phyloP scores from a whole-genome alignment of 2,888 invertebrate genomes.

The Lasioglossum figueresi region DNA sequence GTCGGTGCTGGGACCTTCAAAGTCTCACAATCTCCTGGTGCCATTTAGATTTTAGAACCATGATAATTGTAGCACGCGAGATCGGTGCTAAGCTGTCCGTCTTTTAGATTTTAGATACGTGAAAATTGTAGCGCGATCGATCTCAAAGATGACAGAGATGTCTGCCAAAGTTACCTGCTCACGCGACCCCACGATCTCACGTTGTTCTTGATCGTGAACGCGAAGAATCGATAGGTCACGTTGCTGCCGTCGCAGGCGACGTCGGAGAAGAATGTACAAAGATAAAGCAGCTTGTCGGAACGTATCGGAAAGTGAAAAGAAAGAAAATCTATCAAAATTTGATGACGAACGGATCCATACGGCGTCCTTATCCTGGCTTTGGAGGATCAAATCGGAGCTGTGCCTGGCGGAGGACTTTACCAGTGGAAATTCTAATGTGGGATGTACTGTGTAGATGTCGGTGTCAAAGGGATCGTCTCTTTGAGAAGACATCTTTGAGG shows the following conservation, averaged over 20 bases:
- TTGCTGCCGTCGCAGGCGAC: slow-evolving; percentile 10
- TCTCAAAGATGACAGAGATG: neutral
- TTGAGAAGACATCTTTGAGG: neutral
- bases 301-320: neutral
- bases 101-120: neutral
- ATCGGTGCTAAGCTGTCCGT: too few relatives aligned
- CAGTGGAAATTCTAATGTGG: neutral
- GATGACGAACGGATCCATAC: slow-evolving; percentile 15
- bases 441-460: neutral
- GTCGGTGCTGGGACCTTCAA: neutral
- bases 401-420: neutral
- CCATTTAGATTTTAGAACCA: neutral
- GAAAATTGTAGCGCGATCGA: neutral
- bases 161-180: neutral
- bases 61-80: neutral
- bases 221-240: slow-evolving; percentile 42
- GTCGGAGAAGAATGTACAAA: neutral
- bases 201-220: slow-evolving; percentile 4
- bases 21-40: neutral
- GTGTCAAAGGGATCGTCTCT: slow-evolving; percentile 2
- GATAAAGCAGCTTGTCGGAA: neutral
- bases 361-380: neutral
- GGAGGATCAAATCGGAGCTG: neutral
- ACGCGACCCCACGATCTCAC: neutral
- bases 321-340: slow-evolving; percentile 23